These are phyloP conservation scores for Rhinopithecus roxellana DNA, from an alignment of 2,113 vertebrate genomes.

Conservation along the genomic window DNA sequence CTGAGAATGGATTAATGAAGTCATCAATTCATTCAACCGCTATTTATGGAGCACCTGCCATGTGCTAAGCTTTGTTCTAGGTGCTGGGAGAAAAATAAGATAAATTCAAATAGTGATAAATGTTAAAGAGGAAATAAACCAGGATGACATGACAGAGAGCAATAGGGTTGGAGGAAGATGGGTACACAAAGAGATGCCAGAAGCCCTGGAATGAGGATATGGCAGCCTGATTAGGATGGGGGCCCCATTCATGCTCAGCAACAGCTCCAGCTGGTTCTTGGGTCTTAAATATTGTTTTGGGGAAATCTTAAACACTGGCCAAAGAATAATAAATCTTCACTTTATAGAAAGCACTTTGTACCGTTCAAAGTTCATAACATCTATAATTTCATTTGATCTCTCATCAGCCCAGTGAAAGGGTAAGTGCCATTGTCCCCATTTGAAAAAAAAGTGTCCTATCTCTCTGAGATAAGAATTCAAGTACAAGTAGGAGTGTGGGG, in stretches of 20 bases:
- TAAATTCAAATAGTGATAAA: neutral
- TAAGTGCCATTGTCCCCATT: neutral
- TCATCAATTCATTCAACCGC: neutral
- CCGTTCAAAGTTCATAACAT: neutral
- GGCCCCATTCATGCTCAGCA: rapidly evolving
- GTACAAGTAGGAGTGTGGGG: neutral
- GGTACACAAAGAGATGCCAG: too few species aligned
- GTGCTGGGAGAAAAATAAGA: neutral
- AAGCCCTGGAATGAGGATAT: neutral
- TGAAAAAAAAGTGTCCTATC: neutral
- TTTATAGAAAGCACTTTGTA: neutral
- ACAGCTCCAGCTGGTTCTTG: neutral
- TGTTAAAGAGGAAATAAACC: neutral
- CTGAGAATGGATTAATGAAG: neutral
- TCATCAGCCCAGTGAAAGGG: neutral
- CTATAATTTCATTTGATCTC: neutral
- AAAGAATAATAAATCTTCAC: neutral
- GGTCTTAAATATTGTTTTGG: neutral
- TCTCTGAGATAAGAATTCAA: neutral
- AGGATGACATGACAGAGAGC: neutral
- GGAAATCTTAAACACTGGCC: neutral
- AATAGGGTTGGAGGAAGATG: neutral
- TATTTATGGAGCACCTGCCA: neutral
- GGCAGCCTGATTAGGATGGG: neutral
- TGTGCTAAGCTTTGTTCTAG: neutral